Evolutionary conservation across 2,888 invertebrate species (phyloP).

Genomic region (Adineta ricciae): DNA sequence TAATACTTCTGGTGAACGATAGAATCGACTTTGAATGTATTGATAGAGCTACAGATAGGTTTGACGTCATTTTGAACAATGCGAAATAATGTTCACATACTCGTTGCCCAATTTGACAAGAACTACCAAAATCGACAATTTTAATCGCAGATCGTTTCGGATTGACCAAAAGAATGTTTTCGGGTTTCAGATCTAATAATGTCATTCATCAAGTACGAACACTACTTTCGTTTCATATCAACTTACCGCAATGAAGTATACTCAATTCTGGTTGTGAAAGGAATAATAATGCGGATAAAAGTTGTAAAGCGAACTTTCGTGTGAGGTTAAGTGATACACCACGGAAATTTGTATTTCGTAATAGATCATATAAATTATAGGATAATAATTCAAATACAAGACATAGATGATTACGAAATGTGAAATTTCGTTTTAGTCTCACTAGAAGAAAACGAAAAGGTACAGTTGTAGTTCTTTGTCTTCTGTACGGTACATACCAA

Average conservation of each 20-base stretch:
- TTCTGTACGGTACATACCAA: conserved; percentile 62
- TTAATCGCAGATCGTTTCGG: conserved; percentile 99
- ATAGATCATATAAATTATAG: conserved; percentile 95
- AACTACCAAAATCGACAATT: conserved; percentile 99
- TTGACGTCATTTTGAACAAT: conserved; percentile 38
- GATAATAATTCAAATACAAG: conserved; percentile 98
- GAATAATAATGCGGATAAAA: conserved; percentile 96
- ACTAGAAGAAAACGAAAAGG: neutral
- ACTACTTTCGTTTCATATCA: too few species aligned
- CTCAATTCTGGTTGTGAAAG: conserved; percentile 97
- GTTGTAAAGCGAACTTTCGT: conserved; percentile 98
- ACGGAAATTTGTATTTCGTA: conserved; percentile 98
- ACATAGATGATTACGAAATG: conserved; percentile 99
- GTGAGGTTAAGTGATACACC: conserved; percentile 98
- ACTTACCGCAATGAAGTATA: conserved; percentile 78
- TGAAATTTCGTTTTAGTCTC: conserved; percentile 57
- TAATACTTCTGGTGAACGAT: conserved; percentile 82
- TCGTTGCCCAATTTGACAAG: conserved; percentile 83
- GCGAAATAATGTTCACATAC: neutral
- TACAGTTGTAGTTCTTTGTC: conserved; percentile 39
- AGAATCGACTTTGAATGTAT: conserved; percentile 87
- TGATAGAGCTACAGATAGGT: conserved; percentile 68
- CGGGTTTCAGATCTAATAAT: conserved; percentile 78
- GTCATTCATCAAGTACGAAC: too few species aligned
- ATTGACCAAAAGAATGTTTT: conserved; percentile 98